Percentiles rank a stretch among this genome's conserved stretches.
These are phyloP conservation scores for Chiridota heheva DNA, from an alignment of 35 echinoderm and acorn worm genomes.

Conservation along the genomic window DNA sequence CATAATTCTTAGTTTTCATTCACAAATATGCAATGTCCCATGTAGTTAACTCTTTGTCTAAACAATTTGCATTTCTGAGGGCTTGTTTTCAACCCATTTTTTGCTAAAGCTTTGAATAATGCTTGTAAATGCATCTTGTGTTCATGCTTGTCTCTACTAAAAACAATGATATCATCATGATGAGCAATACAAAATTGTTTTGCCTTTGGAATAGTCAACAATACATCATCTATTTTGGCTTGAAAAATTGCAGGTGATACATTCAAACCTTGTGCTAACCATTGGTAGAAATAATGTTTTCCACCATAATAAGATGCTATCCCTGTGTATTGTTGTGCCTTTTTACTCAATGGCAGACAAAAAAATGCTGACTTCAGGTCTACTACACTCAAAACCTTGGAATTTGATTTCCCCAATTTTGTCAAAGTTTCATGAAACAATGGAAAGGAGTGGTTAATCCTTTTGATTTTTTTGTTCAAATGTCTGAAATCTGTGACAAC, in stretches of 20 bases:
- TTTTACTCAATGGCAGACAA: slow-evolving; percentile 15
- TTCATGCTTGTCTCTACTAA: slow-evolving; percentile 12
- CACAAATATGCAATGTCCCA: slow-evolving; percentile 23
- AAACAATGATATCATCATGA: slow-evolving; percentile 48
- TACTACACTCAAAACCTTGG: slow-evolving; percentile 17
- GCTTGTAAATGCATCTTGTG: background rate
- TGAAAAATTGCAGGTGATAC: slow-evolving; percentile 56
- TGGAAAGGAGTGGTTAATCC: slow-evolving; percentile 23
- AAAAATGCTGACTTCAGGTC: slow-evolving; percentile 41
- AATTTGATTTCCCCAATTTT: slow-evolving; percentile 17
- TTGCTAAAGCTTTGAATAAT: slow-evolving; percentile 1
- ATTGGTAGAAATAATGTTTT: slow-evolving; percentile 48
- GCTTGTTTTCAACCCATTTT: slow-evolving; percentile 29
- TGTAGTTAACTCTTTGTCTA: slow-evolving; percentile 15
- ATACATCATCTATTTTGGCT: slow-evolving; percentile 56
- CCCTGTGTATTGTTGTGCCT: slow-evolving; percentile 39
- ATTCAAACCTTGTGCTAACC: slow-evolving; percentile 56
- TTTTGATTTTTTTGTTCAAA: slow-evolving; percentile 3
- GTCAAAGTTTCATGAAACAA: slow-evolving; percentile 13
- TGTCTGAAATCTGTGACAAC: slow-evolving; percentile 12
- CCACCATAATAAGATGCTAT: slow-evolving; percentile 32
- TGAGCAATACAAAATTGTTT: slow-evolving; percentile 42
- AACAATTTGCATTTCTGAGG: too few relatives aligned
- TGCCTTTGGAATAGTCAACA: slow-evolving; percentile 33
- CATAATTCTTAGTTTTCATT: background rate